Conservation (phyloP, 1,140 invertebrate genomes). For the Lepidurus arcticus region DNA sequence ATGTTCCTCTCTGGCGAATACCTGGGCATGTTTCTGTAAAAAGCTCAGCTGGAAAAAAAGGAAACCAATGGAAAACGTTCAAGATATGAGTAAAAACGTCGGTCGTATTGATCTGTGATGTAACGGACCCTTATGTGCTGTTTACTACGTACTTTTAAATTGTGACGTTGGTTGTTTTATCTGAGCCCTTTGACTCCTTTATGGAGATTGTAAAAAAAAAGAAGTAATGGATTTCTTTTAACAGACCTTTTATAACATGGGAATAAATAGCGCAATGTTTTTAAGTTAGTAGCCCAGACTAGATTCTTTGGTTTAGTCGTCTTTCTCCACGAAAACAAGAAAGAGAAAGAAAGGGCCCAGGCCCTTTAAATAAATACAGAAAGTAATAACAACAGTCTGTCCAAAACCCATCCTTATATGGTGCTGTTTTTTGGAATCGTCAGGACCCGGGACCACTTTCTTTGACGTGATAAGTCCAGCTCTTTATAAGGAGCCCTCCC, state of each 20-base stretch:
- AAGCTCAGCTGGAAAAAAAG: conserved; percentile 22
- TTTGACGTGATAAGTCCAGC: not conserved
- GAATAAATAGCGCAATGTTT: conserved; percentile 1
- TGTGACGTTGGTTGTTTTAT: not conserved
- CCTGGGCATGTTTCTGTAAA: conserved; percentile 22
- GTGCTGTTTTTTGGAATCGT: not conserved
- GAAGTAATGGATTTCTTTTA: not conserved
- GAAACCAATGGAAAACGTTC: not conserved
- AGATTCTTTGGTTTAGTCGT: not conserved
- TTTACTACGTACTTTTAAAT: not conserved
- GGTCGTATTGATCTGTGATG: conserved; percentile 21
- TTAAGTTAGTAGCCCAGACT: not conserved
- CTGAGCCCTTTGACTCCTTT: not conserved
- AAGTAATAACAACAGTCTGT: not conserved
- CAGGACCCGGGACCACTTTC: not conserved
- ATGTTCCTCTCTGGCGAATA: not conserved
- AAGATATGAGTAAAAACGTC: not conserved
- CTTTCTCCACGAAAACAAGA: not conserved
- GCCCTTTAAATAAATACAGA: not conserved
- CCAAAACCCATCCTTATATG: conserved; percentile 2
- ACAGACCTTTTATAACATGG: not conserved
- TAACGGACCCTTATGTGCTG: not conserved
- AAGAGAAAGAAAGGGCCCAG: not conserved
- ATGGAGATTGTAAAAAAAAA: not conserved
- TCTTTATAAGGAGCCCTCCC: not conserved